Percentiles rank a stretch among this genome's conserved stretches.
phyloP scores from a whole-genome alignment of 2,888 invertebrate genomes.

The Torymus aiolomorphi region DNA sequence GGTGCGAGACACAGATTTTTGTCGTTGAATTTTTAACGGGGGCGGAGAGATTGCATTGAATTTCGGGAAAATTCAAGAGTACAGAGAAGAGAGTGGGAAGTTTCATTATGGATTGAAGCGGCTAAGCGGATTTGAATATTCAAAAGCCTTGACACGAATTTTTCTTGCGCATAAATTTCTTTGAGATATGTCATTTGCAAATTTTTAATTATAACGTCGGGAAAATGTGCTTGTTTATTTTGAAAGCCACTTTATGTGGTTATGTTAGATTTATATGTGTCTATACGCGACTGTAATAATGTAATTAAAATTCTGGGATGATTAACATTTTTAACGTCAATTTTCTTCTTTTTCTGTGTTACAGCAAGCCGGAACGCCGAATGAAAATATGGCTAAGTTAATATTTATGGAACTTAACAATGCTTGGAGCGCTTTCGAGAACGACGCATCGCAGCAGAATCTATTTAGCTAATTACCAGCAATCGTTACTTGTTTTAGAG shows the following conservation, averaged over 20 bases:
- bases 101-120: background rate
- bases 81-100: background rate
- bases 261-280: no score
- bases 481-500: constrained; percentile 62
- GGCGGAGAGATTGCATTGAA: no score
- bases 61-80: no score
- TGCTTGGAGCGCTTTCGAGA: constrained; percentile 98
- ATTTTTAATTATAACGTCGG: no score
- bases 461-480: constrained; percentile 78
- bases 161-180: background rate
- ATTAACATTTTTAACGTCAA: background rate
- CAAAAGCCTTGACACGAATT: background rate
- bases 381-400: constrained; percentile 95
- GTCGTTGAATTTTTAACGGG: no score
- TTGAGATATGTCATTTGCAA: background rate
- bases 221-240: no score
- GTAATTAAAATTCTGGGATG: no score
- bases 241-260: no score
- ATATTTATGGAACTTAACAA: constrained; percentile 99
- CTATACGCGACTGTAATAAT: no score
- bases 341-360: constrained; percentile 67
- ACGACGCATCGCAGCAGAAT: constrained; percentile 88
- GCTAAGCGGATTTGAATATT: background rate
- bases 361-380: constrained; percentile 93
- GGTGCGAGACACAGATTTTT: constrained; percentile 77